Percentiles rank a stretch among this genome's conserved stretches.
Evolutionary conservation across 1,140 invertebrate species (phyloP).

Genomic region (Eulimnadia texana): DNA sequence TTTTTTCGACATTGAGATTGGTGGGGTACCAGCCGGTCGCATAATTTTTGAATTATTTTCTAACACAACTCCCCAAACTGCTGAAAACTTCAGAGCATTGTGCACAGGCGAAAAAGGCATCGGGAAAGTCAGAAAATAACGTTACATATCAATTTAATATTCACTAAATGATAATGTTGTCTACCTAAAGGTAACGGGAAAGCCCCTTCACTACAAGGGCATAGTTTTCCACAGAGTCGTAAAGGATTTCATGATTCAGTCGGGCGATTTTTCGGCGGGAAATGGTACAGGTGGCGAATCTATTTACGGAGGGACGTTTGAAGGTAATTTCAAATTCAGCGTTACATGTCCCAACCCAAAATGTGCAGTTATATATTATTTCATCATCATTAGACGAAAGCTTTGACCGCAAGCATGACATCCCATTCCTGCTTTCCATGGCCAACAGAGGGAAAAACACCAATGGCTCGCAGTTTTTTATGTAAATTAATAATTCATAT

Average conservation of each 20-base stretch:
- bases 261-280: slow-evolving; percentile 70
- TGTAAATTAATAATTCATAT: slow-evolving; percentile 40
- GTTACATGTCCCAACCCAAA: background rate
- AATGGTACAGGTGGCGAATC: slow-evolving; percentile 85
- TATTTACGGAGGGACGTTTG: slow-evolving; percentile 77
- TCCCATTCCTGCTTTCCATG: slow-evolving; percentile 79
- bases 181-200: slow-evolving; percentile 38
- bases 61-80: slow-evolving; percentile 83
- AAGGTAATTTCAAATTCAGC: slow-evolving; percentile 41
- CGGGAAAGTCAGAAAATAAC: slow-evolving; percentile 35
- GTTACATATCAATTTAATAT: background rate
- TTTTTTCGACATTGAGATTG: slow-evolving; percentile 87
- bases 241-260: slow-evolving; percentile 76
- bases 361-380: slow-evolving; percentile 6
- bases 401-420: slow-evolving; percentile 77
- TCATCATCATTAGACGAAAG: slow-evolving; percentile 88
- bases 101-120: slow-evolving; percentile 78
- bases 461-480: slow-evolving; percentile 98
- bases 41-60: slow-evolving; percentile 89
- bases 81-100: slow-evolving; percentile 81
- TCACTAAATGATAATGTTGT: background rate
- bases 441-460: slow-evolving; percentile 92
- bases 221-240: slow-evolving; percentile 74
- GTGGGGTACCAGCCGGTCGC: slow-evolving; percentile 66
- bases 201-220: slow-evolving; percentile 62